Conservation (phyloP, 2,113 vertebrate genomes). For the Centropus bengalensis region DNA sequence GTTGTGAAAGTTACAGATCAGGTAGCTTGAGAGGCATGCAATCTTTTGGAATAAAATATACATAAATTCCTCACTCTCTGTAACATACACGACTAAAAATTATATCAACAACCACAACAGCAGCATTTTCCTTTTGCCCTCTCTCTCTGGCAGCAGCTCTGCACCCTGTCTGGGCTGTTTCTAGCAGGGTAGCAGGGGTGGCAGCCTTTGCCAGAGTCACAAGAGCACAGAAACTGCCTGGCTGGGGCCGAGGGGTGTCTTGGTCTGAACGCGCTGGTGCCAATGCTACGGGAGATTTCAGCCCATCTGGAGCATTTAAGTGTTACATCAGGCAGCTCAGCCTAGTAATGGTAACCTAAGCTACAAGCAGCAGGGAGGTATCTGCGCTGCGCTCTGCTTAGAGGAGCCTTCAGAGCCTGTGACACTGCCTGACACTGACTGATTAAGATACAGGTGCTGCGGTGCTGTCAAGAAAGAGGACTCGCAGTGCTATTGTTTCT, state of each 20-base stretch:
- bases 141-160: background rate
- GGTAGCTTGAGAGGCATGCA: background rate
- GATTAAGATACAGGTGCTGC: constrained; percentile 54
- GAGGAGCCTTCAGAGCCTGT: constrained; percentile 34
- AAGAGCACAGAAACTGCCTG: background rate
- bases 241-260: background rate
- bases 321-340: background rate
- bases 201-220: background rate
- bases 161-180: background rate
- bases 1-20: background rate
- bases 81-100: background rate
- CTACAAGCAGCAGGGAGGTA: constrained; percentile 47
- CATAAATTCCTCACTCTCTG: background rate
- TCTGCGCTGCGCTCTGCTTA: constrained; percentile 31
- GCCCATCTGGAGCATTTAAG: background rate
- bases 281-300: background rate
- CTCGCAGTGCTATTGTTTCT: constrained; percentile 7
- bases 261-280: background rate
- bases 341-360: constrained; percentile 49
- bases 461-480: constrained; percentile 41
- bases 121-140: background rate
- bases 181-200: background rate
- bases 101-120: rapidly evolving
- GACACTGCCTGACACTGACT: constrained; percentile 49
- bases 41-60: background rate